Conservation (phyloP, 1,140 invertebrate species). For the Hetaerina americana region DNA sequence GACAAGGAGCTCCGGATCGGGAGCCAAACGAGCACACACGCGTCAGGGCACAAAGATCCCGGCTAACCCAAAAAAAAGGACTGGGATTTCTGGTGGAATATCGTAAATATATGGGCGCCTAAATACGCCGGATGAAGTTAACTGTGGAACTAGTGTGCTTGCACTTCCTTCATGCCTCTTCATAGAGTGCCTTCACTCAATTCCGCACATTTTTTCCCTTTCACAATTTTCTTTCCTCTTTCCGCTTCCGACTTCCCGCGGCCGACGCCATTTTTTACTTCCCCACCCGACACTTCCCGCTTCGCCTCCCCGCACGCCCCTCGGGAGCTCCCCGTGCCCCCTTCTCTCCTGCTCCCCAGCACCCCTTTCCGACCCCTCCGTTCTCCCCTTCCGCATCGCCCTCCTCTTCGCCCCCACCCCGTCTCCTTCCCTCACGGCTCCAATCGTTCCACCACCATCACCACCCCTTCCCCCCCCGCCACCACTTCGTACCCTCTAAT, state of each 20-base stretch:
- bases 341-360: neutral
- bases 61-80: neutral
- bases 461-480: neutral
- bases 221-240: slow-evolving; percentile 1
- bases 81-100: too few relatives aligned
- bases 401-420: neutral
- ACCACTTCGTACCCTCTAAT: neutral
- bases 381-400: neutral
- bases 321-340: neutral
- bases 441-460: neutral
- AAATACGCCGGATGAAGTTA: too few relatives aligned
- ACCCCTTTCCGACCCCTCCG: neutral
- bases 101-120: too few relatives aligned
- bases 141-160: neutral
- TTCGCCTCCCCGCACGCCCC: too few relatives aligned
- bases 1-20: neutral
- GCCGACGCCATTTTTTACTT: too few relatives aligned
- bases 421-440: neutral
- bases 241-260: neutral
- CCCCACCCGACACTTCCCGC: too few relatives aligned
- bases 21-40: neutral
- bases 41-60: neutral
- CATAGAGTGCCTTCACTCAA: neutral
- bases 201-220: slow-evolving; percentile 4
- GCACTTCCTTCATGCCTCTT: neutral